Evolutionary conservation across 1,140 invertebrate genomes (phyloP).

Genomic region (Wiebesia pumilae): DNA sequence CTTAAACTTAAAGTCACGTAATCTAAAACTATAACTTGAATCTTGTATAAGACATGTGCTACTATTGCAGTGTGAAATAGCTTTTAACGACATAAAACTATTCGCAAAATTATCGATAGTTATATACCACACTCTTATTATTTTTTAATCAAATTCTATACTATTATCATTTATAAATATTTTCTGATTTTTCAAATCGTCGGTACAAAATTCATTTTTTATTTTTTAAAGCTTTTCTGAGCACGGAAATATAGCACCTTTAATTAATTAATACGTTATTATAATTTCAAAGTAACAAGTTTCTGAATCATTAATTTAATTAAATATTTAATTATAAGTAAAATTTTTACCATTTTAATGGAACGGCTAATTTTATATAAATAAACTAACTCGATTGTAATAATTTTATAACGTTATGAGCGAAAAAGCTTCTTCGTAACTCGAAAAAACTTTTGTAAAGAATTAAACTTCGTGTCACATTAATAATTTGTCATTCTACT

Average conservation of each 20-base stretch:
- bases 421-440: no score
- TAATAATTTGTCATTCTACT: not conserved
- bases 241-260: no score
- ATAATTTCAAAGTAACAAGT: no score
- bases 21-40: not conserved
- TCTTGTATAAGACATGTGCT: not conserved
- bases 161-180: no score
- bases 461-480: not conserved
- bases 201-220: not conserved
- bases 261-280: no score
- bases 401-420: no score
- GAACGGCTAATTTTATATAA: no score
- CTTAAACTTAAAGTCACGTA: not conserved
- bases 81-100: not conserved
- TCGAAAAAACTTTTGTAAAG: not conserved
- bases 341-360: not conserved
- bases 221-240: not conserved
- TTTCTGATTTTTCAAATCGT: no score
- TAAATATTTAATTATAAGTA: not conserved
- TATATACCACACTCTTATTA: no score
- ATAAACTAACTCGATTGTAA: no score
- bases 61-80: not conserved
- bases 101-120: not conserved
- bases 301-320: no score
- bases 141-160: no score